Base-by-base conservation (phyloP, 2,113 vertebrate species). In the Morone chrysops region DNA sequence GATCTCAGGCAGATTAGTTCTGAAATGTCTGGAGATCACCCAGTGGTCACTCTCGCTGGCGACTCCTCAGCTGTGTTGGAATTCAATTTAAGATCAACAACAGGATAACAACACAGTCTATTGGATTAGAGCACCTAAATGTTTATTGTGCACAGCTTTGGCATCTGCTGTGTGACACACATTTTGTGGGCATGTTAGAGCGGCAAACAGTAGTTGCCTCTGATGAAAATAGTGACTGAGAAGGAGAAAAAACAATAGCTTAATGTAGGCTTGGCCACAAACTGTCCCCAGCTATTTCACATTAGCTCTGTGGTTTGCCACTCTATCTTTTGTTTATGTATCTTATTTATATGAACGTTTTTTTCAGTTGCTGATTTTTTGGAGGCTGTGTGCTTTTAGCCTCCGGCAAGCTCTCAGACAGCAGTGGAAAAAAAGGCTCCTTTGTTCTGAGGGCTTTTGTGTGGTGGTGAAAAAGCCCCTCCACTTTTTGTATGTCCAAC, bases 41-140 rank as follows among this genome's bases (percentile, higher is more conserved):
- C 57, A 18, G 68, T 90, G 93, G 92, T 90, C 92, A 89, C 57
- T 83, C 18, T 50, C n/a, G 3, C 59, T 38, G 12, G 68, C 22
- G 14, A 83, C 87, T 88, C 73, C 77, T 85, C 87, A 73, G 82
- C 88, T 85, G 82, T 86, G 81, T 50, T 73, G 76, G 75, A 90
- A 91, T 91, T 91, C 88, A 87, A 86, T 88, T 91, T 82, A 65
- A 91, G 87, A 93, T 90, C 84, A 81, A 73, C 84, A 76, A 31
- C 74, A 45, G 71, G 87, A 92, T 88, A 92, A 78, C 80, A 41
- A 84, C 50, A 10, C 56, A 16, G 51, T 45, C 74, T 66, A 75
- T 88, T 92, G 80, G 87, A 90, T 90, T 88, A 81, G 67, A 83
- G 68, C 76, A 12, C 13, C 45, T 11, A 84, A 78, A 88, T 74